Evolutionary conservation across 2,113 vertebrate species (phyloP), one percentile per base, ranked within the genome.

Genomic region (Ochotona princeps): DNA sequence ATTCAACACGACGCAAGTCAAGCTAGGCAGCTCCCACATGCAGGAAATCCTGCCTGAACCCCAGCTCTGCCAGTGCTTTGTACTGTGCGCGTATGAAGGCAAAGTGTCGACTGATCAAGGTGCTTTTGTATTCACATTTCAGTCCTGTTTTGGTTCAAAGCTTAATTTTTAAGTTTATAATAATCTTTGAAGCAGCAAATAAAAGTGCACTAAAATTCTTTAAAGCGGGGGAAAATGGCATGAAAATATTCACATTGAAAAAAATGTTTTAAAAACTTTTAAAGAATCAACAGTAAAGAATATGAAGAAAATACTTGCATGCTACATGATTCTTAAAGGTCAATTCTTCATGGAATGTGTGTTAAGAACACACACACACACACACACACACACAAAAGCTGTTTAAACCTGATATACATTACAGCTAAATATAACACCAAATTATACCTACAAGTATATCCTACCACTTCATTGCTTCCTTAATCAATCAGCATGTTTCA

Each of bases 161-260:
- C 35, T 82, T 61, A 81, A 57, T 20, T 63, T 88, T 83, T 89
- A 87, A 83, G 47, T 49, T 93, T 74, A 90, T 14, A 60, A 32
- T 70, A 66, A 89, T 84, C 60, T 92, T 25, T 82, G 76, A 96
- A 85, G 26, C 15, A 88, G 65, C 30, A 92, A 78, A 85, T 63
- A 69, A 89, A 92, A 95, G 70, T 26, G 47, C 63, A 85, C 54
- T 78, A 14, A 60, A 83, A 72, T 67, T 26, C 63, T 38, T 26
- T 72, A 70, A 87, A 86, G 30, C 28, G 94, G 63, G 13, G 80
- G 66, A 15, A 93, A 86, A 63, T 80, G 13, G 9, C 21, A 73
- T 90, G 78, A 80, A 91, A 96, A 57, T 86, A 79, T 26, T 85
- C 1, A 61, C 47, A 83, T 44, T 38, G 74, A 18, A 76, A 80